A percentile compares a stretch with the other conserved stretches of the same genome.
Evolutionary conservation across 1,140 invertebrate species (phyloP).

Genomic region (Drosophila guanche): DNA sequence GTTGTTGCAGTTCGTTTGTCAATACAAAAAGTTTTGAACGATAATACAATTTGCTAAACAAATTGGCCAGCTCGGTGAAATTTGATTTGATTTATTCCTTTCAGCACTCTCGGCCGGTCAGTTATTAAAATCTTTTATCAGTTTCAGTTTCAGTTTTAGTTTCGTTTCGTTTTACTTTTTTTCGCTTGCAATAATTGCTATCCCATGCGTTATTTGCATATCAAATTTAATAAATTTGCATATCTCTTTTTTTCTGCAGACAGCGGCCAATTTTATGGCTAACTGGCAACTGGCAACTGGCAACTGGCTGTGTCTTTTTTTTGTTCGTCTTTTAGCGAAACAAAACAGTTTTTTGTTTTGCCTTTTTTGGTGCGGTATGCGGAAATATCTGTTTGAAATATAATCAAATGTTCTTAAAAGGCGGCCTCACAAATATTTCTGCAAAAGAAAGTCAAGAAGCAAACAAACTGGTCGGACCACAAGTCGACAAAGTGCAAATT

Average conservation of each 20-base stretch:
- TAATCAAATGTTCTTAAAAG: conserved; percentile 46
- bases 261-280: conserved; percentile 41
- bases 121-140: conserved; percentile 58
- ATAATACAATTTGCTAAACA: conserved; percentile 67
- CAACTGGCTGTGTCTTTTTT: neutral
- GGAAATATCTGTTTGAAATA: conserved; percentile 54
- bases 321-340: conserved; percentile 13
- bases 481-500: conserved; percentile 44
- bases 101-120: conserved; percentile 39
- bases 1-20: conserved; percentile 46
- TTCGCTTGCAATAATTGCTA: conserved; percentile 66
- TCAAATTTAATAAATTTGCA: conserved; percentile 69
- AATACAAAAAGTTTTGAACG: conserved; percentile 64
- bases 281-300: conserved; percentile 19
- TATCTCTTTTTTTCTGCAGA: conserved; percentile 33
- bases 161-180: conserved; percentile 23
- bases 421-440: conserved; percentile 64
- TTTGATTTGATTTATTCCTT: conserved; percentile 75
- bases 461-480: conserved; percentile 65
- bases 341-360: conserved; percentile 8
- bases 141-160: conserved; percentile 10
- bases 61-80: conserved; percentile 60
- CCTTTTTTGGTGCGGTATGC: conserved; percentile 54
- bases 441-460: conserved; percentile 62
- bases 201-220: conserved; percentile 71